phyloP scores from a whole-genome alignment of 2,797 vertebrate species.

The Halcyon badia region DNA sequence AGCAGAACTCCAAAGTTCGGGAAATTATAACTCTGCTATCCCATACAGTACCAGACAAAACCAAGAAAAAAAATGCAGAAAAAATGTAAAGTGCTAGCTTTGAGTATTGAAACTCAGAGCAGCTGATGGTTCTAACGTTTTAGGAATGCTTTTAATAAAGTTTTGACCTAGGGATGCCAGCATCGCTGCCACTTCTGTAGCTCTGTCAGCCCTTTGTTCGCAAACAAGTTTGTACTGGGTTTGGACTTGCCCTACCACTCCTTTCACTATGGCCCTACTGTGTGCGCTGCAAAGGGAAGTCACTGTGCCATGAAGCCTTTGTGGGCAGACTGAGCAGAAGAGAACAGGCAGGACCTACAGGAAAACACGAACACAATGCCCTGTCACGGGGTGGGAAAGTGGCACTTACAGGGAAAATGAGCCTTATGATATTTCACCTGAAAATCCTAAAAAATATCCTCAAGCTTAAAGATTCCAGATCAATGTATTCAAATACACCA shows the following conservation, averaged over 20 bases:
- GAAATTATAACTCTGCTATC: neutral
- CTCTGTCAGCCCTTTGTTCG: constrained; percentile 19
- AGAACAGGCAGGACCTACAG: neutral
- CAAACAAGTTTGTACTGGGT: constrained; percentile 20
- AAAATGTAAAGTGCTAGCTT: neutral
- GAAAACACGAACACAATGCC: neutral
- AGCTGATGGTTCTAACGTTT: neutral
- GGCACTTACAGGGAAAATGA: neutral
- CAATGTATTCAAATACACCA: neutral
- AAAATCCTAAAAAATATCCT: neutral
- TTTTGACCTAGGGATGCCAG: constrained; percentile 46
- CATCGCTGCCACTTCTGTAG: constrained; percentile 34
- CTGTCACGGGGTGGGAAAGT: neutral
- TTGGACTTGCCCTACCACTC: constrained; percentile 61
- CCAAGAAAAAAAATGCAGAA: neutral
- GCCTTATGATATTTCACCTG: neutral
- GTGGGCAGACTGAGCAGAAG: neutral
- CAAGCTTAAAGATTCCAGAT: neutral
- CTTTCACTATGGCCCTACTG: neutral
- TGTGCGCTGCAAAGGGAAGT: neutral
- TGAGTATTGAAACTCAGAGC: neutral
- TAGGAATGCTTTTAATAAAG: constrained; percentile 47
- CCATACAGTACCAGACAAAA: neutral
- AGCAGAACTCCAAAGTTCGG: neutral
- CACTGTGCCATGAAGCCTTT: constrained; percentile 11